Evolutionary conservation across 2,888 invertebrate species (phyloP).

Genomic region (Standfussiana lucernea): DNA sequence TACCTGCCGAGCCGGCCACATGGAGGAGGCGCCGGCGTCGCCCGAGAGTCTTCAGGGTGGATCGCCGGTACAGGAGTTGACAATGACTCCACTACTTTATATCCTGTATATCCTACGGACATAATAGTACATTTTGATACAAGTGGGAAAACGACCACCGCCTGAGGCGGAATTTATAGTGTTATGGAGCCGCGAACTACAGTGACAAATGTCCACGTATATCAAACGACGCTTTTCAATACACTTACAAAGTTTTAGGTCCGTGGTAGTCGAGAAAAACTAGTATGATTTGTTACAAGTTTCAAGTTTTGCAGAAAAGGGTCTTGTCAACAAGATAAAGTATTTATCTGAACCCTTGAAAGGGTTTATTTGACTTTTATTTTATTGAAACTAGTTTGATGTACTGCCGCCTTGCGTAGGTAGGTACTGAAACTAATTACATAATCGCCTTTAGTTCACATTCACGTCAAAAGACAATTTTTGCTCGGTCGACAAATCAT

Average conservation of each 20-base stretch:
- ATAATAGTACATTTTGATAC: background rate
- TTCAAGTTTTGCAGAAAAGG: slow-evolving; percentile 17
- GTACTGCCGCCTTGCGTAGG: background rate
- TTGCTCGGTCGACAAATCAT: background rate
- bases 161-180: background rate
- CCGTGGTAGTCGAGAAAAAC: background rate
- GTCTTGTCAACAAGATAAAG: slow-evolving; percentile 12
- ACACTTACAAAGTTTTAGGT: background rate
- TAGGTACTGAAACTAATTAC: background rate
- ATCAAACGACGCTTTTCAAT: background rate
- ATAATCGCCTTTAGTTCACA: background rate
- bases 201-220: background rate
- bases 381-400: slow-evolving; percentile 10
- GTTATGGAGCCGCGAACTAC: background rate
- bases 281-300: slow-evolving; percentile 6
- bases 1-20: slow-evolving; percentile 83
- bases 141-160: background rate
- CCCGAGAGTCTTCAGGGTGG: slow-evolving; percentile 79
- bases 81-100: slow-evolving; percentile 83
- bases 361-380: slow-evolving; percentile 37
- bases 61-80: slow-evolving; percentile 78
- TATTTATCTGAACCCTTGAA: slow-evolving; percentile 9
- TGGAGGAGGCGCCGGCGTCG: slow-evolving; percentile 67
- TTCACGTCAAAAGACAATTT: background rate
- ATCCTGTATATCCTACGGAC: slow-evolving; percentile 74